Base-by-base conservation (phyloP, 2,888 invertebrate species). In the Ophioninae sp. region DNA sequence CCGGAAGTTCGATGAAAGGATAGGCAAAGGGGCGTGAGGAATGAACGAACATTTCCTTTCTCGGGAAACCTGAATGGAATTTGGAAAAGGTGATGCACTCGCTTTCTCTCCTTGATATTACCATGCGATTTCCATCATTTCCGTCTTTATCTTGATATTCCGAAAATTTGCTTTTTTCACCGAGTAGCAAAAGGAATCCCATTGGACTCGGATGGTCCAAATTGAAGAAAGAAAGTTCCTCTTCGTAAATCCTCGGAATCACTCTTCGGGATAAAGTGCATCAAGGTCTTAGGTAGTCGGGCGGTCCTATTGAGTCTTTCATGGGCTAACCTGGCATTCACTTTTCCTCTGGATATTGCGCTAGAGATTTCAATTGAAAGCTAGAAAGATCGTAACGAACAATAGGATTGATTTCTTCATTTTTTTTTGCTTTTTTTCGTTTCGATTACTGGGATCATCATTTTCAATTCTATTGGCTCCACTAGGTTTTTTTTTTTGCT, bases 1-100 rank as follows among this genome's bases (percentile, higher is more conserved):
- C 64, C 13, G 37, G 78, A 63, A 82, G 67, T 37, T 20, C 73
- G 65, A 44, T 63, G 30, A 17, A 58, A 71, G 58, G 63, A 71
- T 20, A 30, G 30, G 71, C 30, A 39, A 30, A 63, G 58, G 17
- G 41, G 65, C 56, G 20, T 63, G 75, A 23, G 13, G 20, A 64
- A 37, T 59, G 39, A 63, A 6, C 8, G 20, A 59, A 59, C 23
- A 23, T 22, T 22, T 59, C 2, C 51, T 51, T 51, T 17, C 51
- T 13, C 51, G 0, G 3, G 30, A 30, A 30, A 30, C 30, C 30
- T 30, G 2, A 17, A 13, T 51, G 17, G 51, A 51, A 51, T 51
- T 13, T 51, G 6, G 17, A 3, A 51, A 51, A 51, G 51, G 13
- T 10, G 17, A 51, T 13, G 17, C 13, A 13, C 17, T 51, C 17